A percentile compares a stretch with the other conserved stretches of the same genome.
Evolutionary conservation across 1,140 invertebrate species (phyloP).

Genomic region (Zaprionus africanus): DNA sequence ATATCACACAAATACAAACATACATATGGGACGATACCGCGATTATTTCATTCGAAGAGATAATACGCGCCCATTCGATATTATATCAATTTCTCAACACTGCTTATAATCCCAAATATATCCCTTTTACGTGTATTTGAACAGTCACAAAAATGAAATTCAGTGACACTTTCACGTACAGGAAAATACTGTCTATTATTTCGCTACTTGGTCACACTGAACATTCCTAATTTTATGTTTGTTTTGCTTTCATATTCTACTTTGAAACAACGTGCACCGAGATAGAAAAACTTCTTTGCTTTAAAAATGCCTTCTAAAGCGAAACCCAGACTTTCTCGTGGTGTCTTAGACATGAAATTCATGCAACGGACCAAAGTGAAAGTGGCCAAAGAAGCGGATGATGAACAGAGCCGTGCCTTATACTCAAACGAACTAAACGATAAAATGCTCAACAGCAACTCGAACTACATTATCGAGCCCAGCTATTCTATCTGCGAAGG

Average conservation of each 20-base stretch:
- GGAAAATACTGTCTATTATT: neutral
- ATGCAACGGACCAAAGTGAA: slow-evolving; percentile 95
- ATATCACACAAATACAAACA: too few relatives aligned
- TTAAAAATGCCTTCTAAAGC: slow-evolving; percentile 66
- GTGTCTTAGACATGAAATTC: slow-evolving; percentile 93
- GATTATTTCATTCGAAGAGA: neutral
- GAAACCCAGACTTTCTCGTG: slow-evolving; percentile 87
- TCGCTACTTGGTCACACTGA: slow-evolving; percentile 5
- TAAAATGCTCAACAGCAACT: slow-evolving; percentile 86
- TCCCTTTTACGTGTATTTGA: neutral
- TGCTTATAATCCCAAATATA: neutral
- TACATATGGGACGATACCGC: too few relatives aligned
- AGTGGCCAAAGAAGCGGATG: slow-evolving; percentile 90
- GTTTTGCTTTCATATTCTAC: slow-evolving; percentile 59
- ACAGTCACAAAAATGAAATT: neutral
- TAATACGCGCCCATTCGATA: neutral
- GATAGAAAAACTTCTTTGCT: neutral
- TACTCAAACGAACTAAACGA: slow-evolving; percentile 88
- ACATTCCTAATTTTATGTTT: slow-evolving; percentile 42
- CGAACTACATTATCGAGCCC: slow-evolving; percentile 90
- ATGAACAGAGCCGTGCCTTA: slow-evolving; percentile 87
- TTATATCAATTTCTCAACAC: neutral
- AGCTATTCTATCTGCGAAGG: slow-evolving; percentile 91
- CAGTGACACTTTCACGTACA: neutral
- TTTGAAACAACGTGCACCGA: slow-evolving; percentile 52